A percentile compares a stretch with the other conserved stretches of the same genome.
Conservation (phyloP, 2,888 invertebrate genomes). For the Osmoderma eremita region DNA sequence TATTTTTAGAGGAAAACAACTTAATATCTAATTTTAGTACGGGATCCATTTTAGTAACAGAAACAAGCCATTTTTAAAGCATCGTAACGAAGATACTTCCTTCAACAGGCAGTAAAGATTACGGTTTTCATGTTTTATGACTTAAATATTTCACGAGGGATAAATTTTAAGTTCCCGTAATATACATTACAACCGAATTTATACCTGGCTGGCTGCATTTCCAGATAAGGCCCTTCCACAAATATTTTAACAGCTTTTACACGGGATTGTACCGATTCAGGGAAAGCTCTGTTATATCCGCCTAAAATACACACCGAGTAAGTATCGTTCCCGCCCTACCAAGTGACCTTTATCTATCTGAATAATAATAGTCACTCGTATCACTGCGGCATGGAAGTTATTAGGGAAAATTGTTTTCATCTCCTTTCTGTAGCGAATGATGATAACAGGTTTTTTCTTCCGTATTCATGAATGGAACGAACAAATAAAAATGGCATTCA, state of each 20-base stretch:
- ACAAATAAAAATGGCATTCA: too few relatives aligned
- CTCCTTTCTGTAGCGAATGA: too few relatives aligned
- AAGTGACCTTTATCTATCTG: constrained; percentile 18
- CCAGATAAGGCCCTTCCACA: constrained; percentile 22
- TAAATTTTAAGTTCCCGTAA: constrained; percentile 6
- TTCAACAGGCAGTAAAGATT: constrained; percentile 17
- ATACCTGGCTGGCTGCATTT: constrained; percentile 20
- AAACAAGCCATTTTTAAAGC: too few relatives aligned
- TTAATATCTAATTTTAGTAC: too few relatives aligned
- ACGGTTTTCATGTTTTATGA: constrained; percentile 25
- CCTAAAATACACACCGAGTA: background rate
- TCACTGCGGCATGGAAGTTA: too few relatives aligned
- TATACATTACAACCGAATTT: constrained; percentile 8
- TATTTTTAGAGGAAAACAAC: too few relatives aligned
- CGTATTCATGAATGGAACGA: too few relatives aligned
- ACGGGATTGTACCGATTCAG: background rate
- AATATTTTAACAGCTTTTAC: constrained; percentile 36
- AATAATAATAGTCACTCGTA: constrained; percentile 15
- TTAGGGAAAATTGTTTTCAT: too few relatives aligned
- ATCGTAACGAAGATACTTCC: too few relatives aligned
- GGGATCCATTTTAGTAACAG: too few relatives aligned
- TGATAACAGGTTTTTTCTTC: too few relatives aligned
- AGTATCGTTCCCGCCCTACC: background rate
- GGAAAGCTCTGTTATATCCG: constrained; percentile 1
- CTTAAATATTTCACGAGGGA: constrained; percentile 10